Evolutionary conservation across 2,888 invertebrate genomes (phyloP).

Genomic region (Branchinecta sandiegonensis): DNA sequence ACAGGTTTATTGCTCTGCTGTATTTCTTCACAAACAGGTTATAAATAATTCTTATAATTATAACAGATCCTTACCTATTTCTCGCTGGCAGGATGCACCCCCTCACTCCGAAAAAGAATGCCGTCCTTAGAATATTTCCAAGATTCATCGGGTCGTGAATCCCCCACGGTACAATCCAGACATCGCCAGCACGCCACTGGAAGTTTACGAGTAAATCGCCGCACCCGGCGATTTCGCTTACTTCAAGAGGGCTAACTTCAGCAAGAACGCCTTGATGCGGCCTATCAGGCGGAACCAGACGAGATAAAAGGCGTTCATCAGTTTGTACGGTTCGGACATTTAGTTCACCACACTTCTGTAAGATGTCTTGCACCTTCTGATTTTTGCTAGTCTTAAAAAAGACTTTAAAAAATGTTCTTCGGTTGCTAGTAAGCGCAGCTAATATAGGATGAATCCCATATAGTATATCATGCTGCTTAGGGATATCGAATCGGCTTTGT

Average conservation of each 20-base stretch:
- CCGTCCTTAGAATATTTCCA: constrained; percentile 21
- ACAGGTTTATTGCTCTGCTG: no score
- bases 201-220: neutral
- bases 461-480: constrained; percentile 14
- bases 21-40: no score
- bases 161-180: constrained; percentile 21
- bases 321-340: neutral
- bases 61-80: constrained; percentile 19
- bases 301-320: neutral
- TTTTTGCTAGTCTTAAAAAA: constrained; percentile 18
- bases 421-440: constrained; percentile 18
- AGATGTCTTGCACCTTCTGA: constrained; percentile 16
- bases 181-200: neutral
- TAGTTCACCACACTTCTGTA: constrained; percentile 19
- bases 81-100: constrained; percentile 15
- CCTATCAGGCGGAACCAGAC: constrained; percentile 16
- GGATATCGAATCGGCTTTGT: no score
- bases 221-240: neutral
- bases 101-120: constrained; percentile 21
- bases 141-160: constrained; percentile 24
- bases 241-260: constrained; percentile 9
- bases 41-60: no score
- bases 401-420: constrained; percentile 18
- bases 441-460: constrained; percentile 23
- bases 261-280: constrained; percentile 22